Evolutionary conservation across 1,140 invertebrate species (phyloP).

Genomic region (Lordiphosa stackelbergi): DNA sequence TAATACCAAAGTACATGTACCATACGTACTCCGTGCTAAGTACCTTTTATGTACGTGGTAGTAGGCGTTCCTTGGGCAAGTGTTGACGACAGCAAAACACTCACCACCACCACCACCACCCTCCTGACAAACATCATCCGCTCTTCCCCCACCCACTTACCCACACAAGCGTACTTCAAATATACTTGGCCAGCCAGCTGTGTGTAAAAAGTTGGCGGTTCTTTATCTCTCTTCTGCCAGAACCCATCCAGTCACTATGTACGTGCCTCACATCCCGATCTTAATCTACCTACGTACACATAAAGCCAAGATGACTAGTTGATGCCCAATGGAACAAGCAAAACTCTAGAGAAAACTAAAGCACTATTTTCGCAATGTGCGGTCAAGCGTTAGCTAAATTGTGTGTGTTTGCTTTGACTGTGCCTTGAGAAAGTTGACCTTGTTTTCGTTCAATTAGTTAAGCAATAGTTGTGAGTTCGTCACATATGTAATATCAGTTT

Average conservation of each 20-base stretch:
- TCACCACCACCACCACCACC: not conserved
- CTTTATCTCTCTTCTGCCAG: slow-evolving; percentile 24
- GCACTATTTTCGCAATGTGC: too few species aligned
- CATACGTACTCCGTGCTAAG: slow-evolving; percentile 4
- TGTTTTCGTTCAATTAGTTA: too few species aligned
- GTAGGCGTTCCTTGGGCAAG: slow-evolving; percentile 53
- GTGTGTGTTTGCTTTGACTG: too few species aligned
- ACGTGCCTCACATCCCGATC: not conserved
- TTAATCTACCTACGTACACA: slow-evolving; percentile 33
- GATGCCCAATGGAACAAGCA: not conserved
- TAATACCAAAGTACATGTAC: too few species aligned
- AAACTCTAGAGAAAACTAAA: too few species aligned
- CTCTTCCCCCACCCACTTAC: not conserved
- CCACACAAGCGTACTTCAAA: not conserved
- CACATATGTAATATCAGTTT: too few species aligned
- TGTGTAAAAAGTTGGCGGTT: slow-evolving; percentile 40
- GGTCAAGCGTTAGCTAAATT: too few species aligned
- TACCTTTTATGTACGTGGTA: slow-evolving; percentile 49
- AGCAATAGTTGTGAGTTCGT: too few species aligned
- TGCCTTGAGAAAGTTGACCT: too few species aligned
- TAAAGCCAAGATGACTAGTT: slow-evolving; percentile 21
- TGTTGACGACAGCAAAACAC: slow-evolving; percentile 15
- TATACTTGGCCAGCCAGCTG: slow-evolving; percentile 1
- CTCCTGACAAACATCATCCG: not conserved
- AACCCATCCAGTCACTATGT: slow-evolving; percentile 8